Conservation (phyloP, 2,113 vertebrate species). For the Cricetomys ansorgei region DNA sequence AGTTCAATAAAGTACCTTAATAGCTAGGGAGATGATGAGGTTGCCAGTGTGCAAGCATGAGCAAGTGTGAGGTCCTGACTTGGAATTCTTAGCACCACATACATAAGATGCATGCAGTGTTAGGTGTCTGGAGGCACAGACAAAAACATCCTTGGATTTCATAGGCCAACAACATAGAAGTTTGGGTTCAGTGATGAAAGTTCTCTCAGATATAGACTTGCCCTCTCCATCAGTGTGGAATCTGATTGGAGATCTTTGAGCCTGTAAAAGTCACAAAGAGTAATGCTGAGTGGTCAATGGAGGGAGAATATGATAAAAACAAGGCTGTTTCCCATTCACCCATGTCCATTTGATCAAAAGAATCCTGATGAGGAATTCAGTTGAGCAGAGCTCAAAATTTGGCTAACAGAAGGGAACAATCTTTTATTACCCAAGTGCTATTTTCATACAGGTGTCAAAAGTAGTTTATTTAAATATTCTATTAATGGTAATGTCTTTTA, state of each 20-base stretch:
- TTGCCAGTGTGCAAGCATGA: not conserved
- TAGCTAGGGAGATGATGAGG: not conserved
- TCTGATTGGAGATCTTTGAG: conserved; percentile 91
- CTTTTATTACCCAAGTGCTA: conserved; percentile 81
- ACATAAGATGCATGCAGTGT: not conserved
- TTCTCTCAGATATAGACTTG: not conserved
- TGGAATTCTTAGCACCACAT: not conserved
- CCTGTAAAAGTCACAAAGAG: conserved; percentile 98
- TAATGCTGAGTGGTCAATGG: conserved; percentile 97
- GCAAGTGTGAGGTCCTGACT: not conserved
- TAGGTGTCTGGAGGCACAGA: not conserved
- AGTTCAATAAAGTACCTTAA: not conserved
- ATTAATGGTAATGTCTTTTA: conserved; percentile 83
- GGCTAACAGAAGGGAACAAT: conserved; percentile 87
- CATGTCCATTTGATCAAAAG: conserved; percentile 97
- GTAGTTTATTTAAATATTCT: conserved; percentile 86
- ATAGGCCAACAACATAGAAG: not conserved
- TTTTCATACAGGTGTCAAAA: conserved; percentile 84
- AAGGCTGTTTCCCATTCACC: conserved; percentile 97
- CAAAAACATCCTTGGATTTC: not conserved
- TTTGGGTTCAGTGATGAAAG: not conserved
- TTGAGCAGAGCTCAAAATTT: conserved; percentile 89
- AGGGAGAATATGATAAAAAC: conserved; percentile 97
- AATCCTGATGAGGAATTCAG: conserved; percentile 94
- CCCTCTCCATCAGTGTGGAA: not conserved